A percentile compares a stretch with the other conserved stretches of the same genome.
phyloP scores from a whole-genome alignment of 2,888 invertebrate genomes.

The Apoda limacodes region DNA sequence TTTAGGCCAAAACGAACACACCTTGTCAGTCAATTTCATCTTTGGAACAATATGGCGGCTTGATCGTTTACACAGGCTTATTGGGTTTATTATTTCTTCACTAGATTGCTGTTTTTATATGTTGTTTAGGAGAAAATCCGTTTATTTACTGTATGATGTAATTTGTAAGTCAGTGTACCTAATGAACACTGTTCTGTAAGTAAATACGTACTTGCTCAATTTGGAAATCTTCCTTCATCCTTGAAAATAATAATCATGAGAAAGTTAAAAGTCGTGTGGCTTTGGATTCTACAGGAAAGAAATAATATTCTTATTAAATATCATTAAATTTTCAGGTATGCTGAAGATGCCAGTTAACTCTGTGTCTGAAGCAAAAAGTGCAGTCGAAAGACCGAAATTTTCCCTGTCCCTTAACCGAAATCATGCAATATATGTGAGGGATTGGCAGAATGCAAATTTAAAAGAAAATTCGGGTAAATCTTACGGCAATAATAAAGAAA shows the following conservation, averaged over 20 bases:
- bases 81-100: no score
- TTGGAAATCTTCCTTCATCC: no score
- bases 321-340: conserved; percentile 45
- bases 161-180: conserved; percentile 58
- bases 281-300: conserved; percentile 8
- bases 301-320: conserved; percentile 4
- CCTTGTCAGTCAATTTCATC: no score
- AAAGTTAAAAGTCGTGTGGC: no score
- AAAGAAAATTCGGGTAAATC: conserved; percentile 34
- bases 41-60: no score
- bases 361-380: conserved; percentile 53
- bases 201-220: no score
- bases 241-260: no score
- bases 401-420: conserved; percentile 55
- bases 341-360: conserved; percentile 69
- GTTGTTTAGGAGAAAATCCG: no score
- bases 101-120: no score
- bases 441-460: conserved; percentile 38
- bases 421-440: conserved; percentile 50
- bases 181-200: conserved; percentile 50
- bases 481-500: conserved; percentile 44
- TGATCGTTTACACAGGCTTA: no score
- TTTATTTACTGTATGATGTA: no score
- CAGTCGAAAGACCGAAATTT: conserved; percentile 52
- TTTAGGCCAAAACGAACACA: no score